A percentile compares a stretch with the other conserved stretches of the same genome.
phyloP scores from a whole-genome alignment of 2,888 invertebrate species.

The Cremastobaeus sp. region DNA sequence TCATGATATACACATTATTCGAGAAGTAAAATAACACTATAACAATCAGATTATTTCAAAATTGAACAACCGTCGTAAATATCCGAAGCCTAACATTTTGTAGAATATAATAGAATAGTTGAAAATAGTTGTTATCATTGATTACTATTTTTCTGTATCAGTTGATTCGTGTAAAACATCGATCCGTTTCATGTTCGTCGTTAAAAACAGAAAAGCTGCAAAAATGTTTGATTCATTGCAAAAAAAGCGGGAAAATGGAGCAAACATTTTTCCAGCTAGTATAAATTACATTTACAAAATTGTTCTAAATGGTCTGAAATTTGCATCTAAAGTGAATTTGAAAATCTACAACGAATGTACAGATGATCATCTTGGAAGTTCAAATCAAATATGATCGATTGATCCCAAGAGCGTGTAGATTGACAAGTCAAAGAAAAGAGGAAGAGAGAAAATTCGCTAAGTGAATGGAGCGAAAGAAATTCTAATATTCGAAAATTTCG shows the following conservation, averaged over 20 bases:
- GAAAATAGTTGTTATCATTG: background rate
- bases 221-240: conserved; percentile 4
- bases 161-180: background rate
- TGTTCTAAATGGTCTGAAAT: conserved; percentile 1
- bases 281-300: conserved; percentile 16
- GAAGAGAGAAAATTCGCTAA: conserved; percentile 33
- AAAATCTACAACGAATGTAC: conserved; percentile 10
- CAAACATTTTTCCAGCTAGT: conserved; percentile 4
- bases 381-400: too few relatives aligned
- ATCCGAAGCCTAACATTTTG: too few relatives aligned
- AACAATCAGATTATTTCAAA: too few relatives aligned
- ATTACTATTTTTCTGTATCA: background rate
- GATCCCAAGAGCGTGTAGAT: conserved; percentile 7
- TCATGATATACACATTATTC: too few relatives aligned
- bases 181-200: conserved; percentile 2
- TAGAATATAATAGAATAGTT: too few relatives aligned
- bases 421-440: conserved; percentile 17
- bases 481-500: conserved; percentile 25
- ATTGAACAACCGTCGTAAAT: too few relatives aligned
- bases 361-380: conserved; percentile 3
- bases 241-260: conserved; percentile 6
- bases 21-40: too few relatives aligned
- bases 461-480: conserved; percentile 24
- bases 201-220: conserved; percentile 12
- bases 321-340: background rate